Base-by-base conservation (phyloP, 2,113 vertebrate species). In the Micronisus gabar region DNA sequence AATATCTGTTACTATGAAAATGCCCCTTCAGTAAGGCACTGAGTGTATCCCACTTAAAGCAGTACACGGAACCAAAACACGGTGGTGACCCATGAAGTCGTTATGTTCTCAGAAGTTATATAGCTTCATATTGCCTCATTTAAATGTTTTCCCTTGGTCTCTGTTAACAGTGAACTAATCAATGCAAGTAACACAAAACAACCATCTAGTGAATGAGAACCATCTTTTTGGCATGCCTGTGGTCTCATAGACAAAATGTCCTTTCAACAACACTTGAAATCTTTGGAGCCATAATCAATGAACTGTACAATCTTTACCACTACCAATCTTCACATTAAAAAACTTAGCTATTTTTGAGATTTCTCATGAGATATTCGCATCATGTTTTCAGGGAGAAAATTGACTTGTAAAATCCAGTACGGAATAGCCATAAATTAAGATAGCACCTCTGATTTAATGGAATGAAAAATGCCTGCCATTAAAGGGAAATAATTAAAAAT, bases 141-240 rank as follows among this genome's bases (percentile, higher is more conserved):
- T 38, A 66, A 90, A 58, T 41, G 7, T 19, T 86, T 86, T 59
- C 3, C 16, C 34, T 67, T n/a, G 15, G 20, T 45, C 6, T 40
- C 14, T 47, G 9, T 45, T 27, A 47, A 26, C 6, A 22, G 19
- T 3, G 18, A 21, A 30, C 20, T 29, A 34, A 36, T 9, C 30
- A 45, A 40, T 18, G 4, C 3, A 59, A 43, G 18, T 40, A 30
- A 53, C 7, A 74, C 4, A 75, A 29, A 63, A n/a, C 10, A 78
- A 45, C 2, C 0, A 0, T 9, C 5, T 45, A 23, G 9, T 43
- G 56, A 88, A 52, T 38, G 20, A 78, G 19, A 90, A 27, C 1
- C n/a, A 26, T 9, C 13, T 19, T 76, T 87, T 62, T 41, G 11
- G 5, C 8, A 43, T 38, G 11, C 1, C 22, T 79, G 4, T 80